Base-by-base conservation (phyloP, 2,113 vertebrate genomes). In the Upupa epops region DNA sequence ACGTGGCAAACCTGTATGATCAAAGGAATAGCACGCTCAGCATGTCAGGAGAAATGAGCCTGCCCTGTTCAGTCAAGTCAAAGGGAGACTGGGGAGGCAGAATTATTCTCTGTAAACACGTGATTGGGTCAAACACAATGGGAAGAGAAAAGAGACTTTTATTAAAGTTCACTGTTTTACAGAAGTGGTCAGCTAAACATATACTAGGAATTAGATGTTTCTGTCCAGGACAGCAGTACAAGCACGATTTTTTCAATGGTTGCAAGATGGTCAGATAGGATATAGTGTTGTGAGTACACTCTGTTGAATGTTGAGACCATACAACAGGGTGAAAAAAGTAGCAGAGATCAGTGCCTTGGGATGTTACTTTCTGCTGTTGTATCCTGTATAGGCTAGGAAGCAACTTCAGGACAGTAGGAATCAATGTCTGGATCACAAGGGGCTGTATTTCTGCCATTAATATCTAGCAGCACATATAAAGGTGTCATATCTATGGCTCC, bases 271-370 rank as follows among this genome's bases (percentile, higher is more conserved):
- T 11, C 69, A 75, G 34, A 19, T 16, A 42, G 25, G 31, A 19
- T n/a, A 29, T 74, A 31, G 20, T 8, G 4, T 19, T 77, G 3
- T 13, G 59, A 54, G 26, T 36, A 49, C 0, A 0, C 16, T 1
- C 0, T 34, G 14, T 21, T 60, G 72, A 81, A 25, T 52, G 14
- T 25, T 56, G 37, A 63, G 29, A 32, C 48, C 3, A 1, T 17
- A 11, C 6, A 24, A 21, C 13, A 5, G 9, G 26, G 17, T 5
- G 18, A 71, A 80, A 15, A 69, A 88, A 81, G 52, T 78, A 34
- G 40, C 48, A 81, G 34, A 83, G 17, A 51, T 86, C 60, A 34
- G 56, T 81, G 48, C n/a, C 46, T n/a, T 9, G 3, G 37, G 75
- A 81, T 13, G 34, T 48, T 42, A n/a, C 7, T 81, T 73, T 71